Conservation (phyloP, 2,113 vertebrate species). For the Vombatus ursinus region DNA sequence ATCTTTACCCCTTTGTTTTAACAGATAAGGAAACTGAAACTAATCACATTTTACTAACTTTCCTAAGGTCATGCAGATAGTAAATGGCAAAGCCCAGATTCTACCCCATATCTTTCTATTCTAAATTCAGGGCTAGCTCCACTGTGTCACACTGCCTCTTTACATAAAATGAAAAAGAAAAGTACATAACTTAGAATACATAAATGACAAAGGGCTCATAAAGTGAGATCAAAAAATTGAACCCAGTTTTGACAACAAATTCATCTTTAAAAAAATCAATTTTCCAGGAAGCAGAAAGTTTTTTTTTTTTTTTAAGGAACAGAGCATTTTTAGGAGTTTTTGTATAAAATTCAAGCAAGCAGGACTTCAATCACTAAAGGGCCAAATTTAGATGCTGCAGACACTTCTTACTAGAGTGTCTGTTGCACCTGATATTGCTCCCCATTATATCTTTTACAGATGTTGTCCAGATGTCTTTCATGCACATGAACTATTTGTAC, state of each 20-base stretch:
- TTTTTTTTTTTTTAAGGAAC: slow-evolving; percentile 21
- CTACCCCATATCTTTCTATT: neutral
- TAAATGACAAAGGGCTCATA: neutral
- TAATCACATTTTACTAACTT: neutral
- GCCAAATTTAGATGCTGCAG: neutral
- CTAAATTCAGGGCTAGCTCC: neutral
- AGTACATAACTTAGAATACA: neutral
- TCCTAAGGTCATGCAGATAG: neutral
- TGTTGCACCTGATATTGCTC: neutral
- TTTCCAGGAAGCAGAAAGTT: neutral
- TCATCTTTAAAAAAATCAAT: neutral
- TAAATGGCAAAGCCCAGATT: neutral
- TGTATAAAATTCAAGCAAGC: neutral
- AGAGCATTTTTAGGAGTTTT: neutral
- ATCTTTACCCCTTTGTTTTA: neutral
- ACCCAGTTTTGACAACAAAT: neutral
- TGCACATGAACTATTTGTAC: neutral
- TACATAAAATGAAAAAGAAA: neutral
- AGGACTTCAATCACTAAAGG: slow-evolving; percentile 7
- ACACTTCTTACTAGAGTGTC: slow-evolving; percentile 1
- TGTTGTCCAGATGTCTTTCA: slow-evolving; percentile 5
- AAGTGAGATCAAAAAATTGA: neutral
- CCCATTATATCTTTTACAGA: slow-evolving; percentile 33
- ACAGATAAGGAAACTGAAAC: neutral
- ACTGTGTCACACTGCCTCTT: too few species aligned